Base-by-base conservation (phyloP, 2,797 vertebrate genomes). In the Benthosema pterotum region DNA sequence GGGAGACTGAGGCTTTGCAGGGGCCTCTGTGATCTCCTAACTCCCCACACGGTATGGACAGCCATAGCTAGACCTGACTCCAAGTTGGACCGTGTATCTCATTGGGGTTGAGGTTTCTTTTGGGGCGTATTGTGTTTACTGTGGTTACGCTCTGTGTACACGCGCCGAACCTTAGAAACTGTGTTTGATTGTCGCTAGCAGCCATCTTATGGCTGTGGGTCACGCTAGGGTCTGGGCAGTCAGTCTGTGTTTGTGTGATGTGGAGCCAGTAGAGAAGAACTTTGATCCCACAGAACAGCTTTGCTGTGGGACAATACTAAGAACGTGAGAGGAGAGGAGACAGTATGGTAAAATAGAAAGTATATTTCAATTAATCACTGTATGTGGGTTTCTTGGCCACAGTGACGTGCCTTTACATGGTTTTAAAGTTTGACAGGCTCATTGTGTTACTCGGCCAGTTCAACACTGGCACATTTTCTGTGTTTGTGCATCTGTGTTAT, bases 1-100 rank as follows among this genome's bases (percentile, higher is more conserved):
- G 54, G 63, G 63, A 71, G 47, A 66, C 57, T 60, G 64, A 57
- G 63, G 71, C 53, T 60, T 79, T 58, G 45, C 54, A 18, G 52
- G 62, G 74, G 53, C 69, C 74, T 70, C 47, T 46, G 3, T 1
- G 15, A 28, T n/a, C 17, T 17, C 61, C 61, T 14, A 4, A 19
- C 22, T 54, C 3, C 28, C 16, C 9, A 11, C 9, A 11, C 11
- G 18, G 45, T 6, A 47, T 63, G 11, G 4, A 56, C 13, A 13
- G 9, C 9, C 52, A 18, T 25, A 55, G 5, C 46, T 18, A 52
- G 57, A 55, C 11, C 3, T 4, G 46, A 15, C 17, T 59, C 62
- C 22, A 57, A 65, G 50, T n/a, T 17, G 46, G 42, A 46, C 45
- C 25, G 9, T 54, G 57, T 28, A 38, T 53, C 13, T 52, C 9